These are phyloP conservation scores for Elmis aenea DNA, from an alignment of 2,888 invertebrate genomes.

Conservation along the genomic window DNA sequence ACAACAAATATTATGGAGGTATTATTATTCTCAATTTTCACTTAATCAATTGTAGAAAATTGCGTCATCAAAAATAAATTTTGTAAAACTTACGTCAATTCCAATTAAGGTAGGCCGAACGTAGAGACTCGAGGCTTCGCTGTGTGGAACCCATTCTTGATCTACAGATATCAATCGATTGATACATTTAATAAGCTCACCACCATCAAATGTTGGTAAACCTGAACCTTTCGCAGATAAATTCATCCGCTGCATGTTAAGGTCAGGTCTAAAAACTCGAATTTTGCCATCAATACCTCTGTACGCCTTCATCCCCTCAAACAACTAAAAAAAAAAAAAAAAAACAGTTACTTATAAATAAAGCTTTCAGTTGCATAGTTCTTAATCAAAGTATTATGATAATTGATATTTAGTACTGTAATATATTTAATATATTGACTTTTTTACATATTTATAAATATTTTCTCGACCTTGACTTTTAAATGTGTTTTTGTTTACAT, in stretches of 20 bases:
- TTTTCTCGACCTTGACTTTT: no score
- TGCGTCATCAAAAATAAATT: no score
- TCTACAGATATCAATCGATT: conserved; percentile 83
- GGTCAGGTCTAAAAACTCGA: conserved; percentile 88
- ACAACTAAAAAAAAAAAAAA: conserved; percentile 60
- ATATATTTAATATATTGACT: no score
- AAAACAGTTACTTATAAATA: no score
- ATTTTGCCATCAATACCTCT: conserved; percentile 88
- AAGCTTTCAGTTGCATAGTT: no score
- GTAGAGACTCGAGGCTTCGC: conserved; percentile 86
- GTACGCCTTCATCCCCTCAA: conserved; percentile 98
- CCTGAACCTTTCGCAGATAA: conserved; percentile 77
- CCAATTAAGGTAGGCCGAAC: conserved; percentile 95
- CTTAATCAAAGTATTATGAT: no score
- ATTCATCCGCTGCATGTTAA: conserved; percentile 94
- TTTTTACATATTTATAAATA: no score
- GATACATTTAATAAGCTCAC: conserved; percentile 81
- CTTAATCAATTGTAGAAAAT: no score
- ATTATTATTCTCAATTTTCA: no score
- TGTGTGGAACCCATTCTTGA: conserved; percentile 96
- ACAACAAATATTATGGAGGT: no score
- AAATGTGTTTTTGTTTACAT: no score
- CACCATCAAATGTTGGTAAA: conserved; percentile 82
- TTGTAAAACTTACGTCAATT: conserved; percentile 92
- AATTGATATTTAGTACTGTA: no score